Conservation (phyloP, 2,888 invertebrate genomes). For the Tipula lateralis region DNA sequence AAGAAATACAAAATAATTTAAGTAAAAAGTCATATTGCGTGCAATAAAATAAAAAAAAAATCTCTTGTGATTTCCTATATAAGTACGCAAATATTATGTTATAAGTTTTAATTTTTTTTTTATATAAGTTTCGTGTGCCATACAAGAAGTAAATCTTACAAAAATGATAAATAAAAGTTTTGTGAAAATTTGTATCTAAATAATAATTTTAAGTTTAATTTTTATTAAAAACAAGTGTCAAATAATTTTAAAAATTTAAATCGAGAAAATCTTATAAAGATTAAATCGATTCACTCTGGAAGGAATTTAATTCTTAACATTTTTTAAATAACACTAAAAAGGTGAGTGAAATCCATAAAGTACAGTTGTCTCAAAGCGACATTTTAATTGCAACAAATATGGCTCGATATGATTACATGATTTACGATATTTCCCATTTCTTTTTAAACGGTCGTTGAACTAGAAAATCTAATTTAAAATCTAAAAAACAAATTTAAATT, state of each 20-base stretch:
- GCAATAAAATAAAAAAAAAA: neutral
- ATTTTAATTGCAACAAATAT: neutral
- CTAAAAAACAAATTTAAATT: neutral
- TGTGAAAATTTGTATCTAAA: neutral
- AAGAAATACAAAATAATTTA: neutral
- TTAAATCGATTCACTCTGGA: neutral
- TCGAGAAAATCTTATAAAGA: neutral
- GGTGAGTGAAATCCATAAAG: neutral
- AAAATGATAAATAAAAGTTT: conserved; percentile 24
- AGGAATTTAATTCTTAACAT: neutral
- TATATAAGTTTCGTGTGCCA: neutral
- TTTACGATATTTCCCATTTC: neutral
- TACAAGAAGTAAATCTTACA: neutral
- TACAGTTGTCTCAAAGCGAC: neutral
- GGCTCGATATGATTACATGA: neutral
- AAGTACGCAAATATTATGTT: neutral
- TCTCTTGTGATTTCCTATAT: neutral
- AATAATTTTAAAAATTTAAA: neutral
- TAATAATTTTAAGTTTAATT: neutral
- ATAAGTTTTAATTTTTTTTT: neutral
- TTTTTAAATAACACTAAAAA: neutral
- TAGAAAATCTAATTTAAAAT: neutral
- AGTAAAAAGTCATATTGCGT: neutral
- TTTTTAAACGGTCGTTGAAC: neutral
- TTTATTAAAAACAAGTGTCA: neutral